phyloP scores from a whole-genome alignment of 64 coral and sea anemone species.

The Dendronephthya gigantea region DNA sequence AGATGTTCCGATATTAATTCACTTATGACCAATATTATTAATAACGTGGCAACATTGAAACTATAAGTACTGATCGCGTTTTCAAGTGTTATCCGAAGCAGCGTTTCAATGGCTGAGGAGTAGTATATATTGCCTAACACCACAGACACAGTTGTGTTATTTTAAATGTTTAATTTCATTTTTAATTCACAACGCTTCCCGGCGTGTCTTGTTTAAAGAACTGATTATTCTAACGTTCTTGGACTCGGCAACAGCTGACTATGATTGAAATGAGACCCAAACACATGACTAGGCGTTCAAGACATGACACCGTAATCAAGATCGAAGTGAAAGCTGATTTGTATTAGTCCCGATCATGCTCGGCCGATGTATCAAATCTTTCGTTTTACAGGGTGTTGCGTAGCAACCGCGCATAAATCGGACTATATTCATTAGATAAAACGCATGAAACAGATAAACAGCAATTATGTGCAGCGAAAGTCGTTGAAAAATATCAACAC shows the following conservation, averaged over 20 bases:
- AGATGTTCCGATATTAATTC: too few relatives aligned
- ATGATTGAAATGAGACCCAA: background rate
- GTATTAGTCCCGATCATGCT: background rate
- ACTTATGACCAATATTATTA: too few relatives aligned
- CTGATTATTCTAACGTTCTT: background rate
- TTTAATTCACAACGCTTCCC: background rate
- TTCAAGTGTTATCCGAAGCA: too few relatives aligned
- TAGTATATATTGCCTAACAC: background rate
- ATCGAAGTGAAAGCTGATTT: background rate
- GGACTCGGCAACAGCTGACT: background rate
- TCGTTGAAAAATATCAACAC: background rate
- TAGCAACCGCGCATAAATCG: background rate
- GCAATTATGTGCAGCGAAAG: background rate
- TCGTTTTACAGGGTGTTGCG: background rate
- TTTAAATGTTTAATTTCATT: background rate
- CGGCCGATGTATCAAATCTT: background rate
- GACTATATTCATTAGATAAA: background rate
- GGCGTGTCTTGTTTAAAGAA: background rate
- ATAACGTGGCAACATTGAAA: too few relatives aligned
- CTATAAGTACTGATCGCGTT: too few relatives aligned
- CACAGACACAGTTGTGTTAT: background rate
- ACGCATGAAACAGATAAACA: background rate
- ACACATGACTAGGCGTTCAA: too few relatives aligned
- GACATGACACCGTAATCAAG: background rate
- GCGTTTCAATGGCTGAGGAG: background rate